phyloP scores from a whole-genome alignment of 1,140 invertebrate genomes.

The Gerris buenoi region DNA sequence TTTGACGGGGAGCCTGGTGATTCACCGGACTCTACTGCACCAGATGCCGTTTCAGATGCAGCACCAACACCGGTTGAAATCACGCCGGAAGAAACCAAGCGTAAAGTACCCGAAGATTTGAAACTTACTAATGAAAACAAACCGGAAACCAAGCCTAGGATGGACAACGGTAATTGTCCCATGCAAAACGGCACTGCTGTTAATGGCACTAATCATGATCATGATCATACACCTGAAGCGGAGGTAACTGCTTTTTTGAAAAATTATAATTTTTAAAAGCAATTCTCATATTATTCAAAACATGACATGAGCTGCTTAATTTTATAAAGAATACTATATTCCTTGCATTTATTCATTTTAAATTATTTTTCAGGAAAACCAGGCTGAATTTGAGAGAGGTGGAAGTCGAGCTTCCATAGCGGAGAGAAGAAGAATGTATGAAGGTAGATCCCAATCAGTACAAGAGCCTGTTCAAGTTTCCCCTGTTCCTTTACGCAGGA shows the following conservation, averaged over 20 bases:
- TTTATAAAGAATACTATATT: too few relatives aligned
- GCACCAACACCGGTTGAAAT: not conserved
- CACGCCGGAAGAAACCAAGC: not conserved
- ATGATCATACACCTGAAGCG: not conserved
- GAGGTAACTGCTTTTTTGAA: not conserved
- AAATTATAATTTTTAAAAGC: too few relatives aligned
- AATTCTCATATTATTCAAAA: too few relatives aligned
- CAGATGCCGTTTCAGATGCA: constrained; percentile 40
- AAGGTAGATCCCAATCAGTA: constrained; percentile 40
- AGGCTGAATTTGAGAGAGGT: constrained; percentile 38
- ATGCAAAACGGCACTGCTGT: not conserved
- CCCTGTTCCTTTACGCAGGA: constrained; percentile 47
- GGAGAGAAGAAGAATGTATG: constrained; percentile 57
- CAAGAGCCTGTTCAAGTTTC: constrained; percentile 45
- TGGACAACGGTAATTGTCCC: not conserved
- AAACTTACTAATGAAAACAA: not conserved
- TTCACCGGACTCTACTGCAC: constrained; percentile 25
- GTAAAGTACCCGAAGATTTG: not conserved
- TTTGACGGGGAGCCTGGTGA: constrained; percentile 28
- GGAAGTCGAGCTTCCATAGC: constrained; percentile 55
- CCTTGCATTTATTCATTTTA: too few relatives aligned
- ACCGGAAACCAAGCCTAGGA: not conserved
- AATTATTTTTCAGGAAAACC: constrained; percentile 31
- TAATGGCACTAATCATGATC: not conserved
- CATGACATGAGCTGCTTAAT: too few relatives aligned